A percentile compares a stretch with the other conserved stretches of the same genome.
Evolutionary conservation across 2,113 vertebrate genomes (phyloP).

Genomic region (Semnornis frantzii): DNA sequence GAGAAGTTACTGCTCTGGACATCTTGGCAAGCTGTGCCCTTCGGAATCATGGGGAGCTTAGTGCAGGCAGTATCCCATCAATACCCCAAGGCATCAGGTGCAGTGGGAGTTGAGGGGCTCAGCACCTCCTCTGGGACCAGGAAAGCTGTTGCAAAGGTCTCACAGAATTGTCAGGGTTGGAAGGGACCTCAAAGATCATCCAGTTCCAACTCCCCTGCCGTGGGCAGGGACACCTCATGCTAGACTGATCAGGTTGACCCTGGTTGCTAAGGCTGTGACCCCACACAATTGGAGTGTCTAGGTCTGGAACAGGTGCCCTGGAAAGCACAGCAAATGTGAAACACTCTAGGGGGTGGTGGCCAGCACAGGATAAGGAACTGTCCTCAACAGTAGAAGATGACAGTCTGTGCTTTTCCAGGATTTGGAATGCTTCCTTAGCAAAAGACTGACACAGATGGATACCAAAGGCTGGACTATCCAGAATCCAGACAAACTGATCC

Average conservation of each 20-base stretch:
- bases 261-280: neutral
- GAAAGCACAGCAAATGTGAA: neutral
- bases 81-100: neutral
- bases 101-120: neutral
- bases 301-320: neutral
- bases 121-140: neutral
- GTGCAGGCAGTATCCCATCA: neutral
- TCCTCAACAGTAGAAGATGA: neutral
- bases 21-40: neutral
- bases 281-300: neutral
- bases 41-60: neutral
- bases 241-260: too few relatives aligned
- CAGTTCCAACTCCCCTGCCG: too few relatives aligned
- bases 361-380: neutral
- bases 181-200: too few relatives aligned
- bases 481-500: too few relatives aligned
- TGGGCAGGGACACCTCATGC: too few relatives aligned
- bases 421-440: neutral
- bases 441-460: neutral
- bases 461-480: neutral
- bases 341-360: neutral
- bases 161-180: too few relatives aligned
- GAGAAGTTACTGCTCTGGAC: neutral
- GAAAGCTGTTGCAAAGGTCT: neutral
- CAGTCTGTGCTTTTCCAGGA: neutral